Base-by-base conservation (phyloP, 2,113 vertebrate genomes). In the Ramphastos sulfuratus region DNA sequence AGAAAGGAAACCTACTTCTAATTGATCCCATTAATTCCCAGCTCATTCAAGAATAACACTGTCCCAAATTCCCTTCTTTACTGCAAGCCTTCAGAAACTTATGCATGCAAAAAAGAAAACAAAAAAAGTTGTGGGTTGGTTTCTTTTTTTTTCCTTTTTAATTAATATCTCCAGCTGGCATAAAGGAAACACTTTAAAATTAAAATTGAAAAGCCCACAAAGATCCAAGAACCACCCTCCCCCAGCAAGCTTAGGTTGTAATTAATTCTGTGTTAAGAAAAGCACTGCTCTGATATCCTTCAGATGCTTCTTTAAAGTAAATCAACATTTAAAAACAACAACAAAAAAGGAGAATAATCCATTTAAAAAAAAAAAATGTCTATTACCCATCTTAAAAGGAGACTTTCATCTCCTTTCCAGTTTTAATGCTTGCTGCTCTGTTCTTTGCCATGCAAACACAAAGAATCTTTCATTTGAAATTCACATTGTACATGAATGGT, bases 21-120 rank as follows among this genome's bases (percentile, higher is more conserved):
- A 90, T 85, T 92, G 73, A 82, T 90, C 77, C 27, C 74, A 87
- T 70, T 76, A 90, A 87, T 58, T 90, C 74, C 72, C 56, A 92
- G 66, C 44, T 82, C 55, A 55, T 89, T 90, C 74, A 86, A 89
- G 70, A 93, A 86, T 18, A 94, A 79, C 66, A 56, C 27, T 66
- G 73, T 58, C 35, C 50, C 44, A 82, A 89, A 84, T 69, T 75
- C 92, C 35, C 56, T 92, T 87, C 87, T 86, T 86, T 73, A 81
- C 44, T 88, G 71, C 25, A 73, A 94, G 23, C 18, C 72, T 75
- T 73, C 78, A 83, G 15, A 15, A 81, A 77, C 5, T 3, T 48
- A 48, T 0, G 4, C 24, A 50, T 39, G 23, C 6, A 87, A 82
- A 92, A 59, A 74, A 39, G 85, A 79, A 92, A 55, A 64, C 9